Percentiles rank a stretch among this genome's conserved stretches.
These are phyloP conservation scores for Notechis scutatus DNA, from an alignment of 2,113 vertebrate species.

Conservation along the genomic window DNA sequence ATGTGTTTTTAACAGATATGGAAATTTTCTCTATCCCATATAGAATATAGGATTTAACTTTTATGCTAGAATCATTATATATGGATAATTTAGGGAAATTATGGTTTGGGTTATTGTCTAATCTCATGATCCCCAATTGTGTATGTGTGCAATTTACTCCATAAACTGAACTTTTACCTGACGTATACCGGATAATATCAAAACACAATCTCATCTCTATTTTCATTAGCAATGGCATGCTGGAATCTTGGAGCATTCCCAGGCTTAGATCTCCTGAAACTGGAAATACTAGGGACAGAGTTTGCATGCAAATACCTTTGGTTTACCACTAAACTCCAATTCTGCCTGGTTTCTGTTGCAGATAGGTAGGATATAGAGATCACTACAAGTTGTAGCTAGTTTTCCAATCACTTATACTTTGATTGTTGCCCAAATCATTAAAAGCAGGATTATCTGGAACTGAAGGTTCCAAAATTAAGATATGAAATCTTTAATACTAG, in stretches of 20 bases:
- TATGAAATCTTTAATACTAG: neutral
- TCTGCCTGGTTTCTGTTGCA: neutral
- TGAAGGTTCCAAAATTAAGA: neutral
- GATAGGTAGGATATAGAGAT: neutral
- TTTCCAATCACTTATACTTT: neutral
- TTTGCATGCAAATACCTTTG: neutral
- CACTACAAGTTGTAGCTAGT: neutral
- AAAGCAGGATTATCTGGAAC: neutral
- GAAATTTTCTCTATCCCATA: neutral
- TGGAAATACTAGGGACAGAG: neutral
- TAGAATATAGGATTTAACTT: neutral
- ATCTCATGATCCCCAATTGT: neutral
- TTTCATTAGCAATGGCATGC: neutral
- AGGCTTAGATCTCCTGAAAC: neutral
- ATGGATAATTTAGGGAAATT: conserved; percentile 27
- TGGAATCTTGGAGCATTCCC: neutral
- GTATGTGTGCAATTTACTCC: neutral
- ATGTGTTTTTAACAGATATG: accelerated
- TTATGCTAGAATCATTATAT: neutral
- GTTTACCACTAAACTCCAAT: neutral
- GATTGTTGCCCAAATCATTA: neutral
- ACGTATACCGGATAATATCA: neutral
- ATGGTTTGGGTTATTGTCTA: accelerated
- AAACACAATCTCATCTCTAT: neutral
- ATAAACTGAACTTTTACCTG: neutral